phyloP scores from a whole-genome alignment of 1,140 invertebrate genomes.

The Drosophila bifasciata region DNA sequence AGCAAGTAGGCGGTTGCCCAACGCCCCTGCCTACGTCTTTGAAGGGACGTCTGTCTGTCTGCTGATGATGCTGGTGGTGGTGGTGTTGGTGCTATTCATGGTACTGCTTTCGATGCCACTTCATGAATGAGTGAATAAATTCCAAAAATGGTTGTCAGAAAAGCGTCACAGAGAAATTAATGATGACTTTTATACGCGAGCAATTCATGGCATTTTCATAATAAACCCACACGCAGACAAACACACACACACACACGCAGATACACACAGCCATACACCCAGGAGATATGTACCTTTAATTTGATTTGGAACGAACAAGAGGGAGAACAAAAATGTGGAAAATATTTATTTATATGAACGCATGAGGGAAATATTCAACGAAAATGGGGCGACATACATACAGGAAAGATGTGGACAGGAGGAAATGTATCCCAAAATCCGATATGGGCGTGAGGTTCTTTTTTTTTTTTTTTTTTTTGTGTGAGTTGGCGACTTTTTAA shows the following conservation, averaged over 20 bases:
- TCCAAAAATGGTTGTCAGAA: conserved; percentile 75
- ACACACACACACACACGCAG: conserved; percentile 20
- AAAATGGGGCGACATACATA: conserved; percentile 8
- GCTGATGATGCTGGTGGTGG: too few species aligned
- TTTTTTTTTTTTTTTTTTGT: too few species aligned
- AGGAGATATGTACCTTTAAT: conserved; percentile 71
- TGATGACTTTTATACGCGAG: conserved; percentile 80
- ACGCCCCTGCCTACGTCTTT: too few species aligned
- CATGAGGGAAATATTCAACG: conserved; percentile 48
- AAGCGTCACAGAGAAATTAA: conserved; percentile 79
- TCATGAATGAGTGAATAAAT: conserved; percentile 78
- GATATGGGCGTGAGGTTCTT: conserved; percentile 15
- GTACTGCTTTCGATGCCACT: conserved; percentile 25
- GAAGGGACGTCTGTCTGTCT: too few species aligned
- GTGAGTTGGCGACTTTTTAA: conserved; percentile 63
- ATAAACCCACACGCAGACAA: conserved; percentile 55
- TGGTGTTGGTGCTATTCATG: too few species aligned
- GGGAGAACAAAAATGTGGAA: conserved; percentile 46
- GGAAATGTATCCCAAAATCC: conserved; percentile 8
- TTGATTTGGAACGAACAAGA: conserved; percentile 69
- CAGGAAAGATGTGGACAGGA: conserved; percentile 16
- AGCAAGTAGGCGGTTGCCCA: too few species aligned
- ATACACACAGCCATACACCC: conserved; percentile 16
- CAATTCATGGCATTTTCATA: conserved; percentile 81
- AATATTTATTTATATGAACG: conserved; percentile 61